Conservation (phyloP, 2,113 vertebrate species). For the Myotis lucifugus region DNA sequence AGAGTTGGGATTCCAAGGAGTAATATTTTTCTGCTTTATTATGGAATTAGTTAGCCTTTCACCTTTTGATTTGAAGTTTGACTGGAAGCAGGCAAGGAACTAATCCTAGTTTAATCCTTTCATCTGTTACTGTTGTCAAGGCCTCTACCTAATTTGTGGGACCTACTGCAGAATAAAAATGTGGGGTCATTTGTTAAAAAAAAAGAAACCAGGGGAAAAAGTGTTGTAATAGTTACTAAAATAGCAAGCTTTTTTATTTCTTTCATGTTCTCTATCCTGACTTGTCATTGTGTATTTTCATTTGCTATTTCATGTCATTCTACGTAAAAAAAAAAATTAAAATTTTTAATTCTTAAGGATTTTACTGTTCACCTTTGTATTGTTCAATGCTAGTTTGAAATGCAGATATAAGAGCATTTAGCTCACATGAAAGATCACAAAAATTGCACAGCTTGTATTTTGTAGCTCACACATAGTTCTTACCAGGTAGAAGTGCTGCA, state of each 20-base stretch:
- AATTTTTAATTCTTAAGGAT: not conserved
- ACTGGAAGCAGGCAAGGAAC: not conserved
- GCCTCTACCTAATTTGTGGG: not conserved
- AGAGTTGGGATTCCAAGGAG: not conserved
- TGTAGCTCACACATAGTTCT: not conserved
- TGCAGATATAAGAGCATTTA: not conserved
- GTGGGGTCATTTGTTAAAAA: not conserved
- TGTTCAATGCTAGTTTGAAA: not conserved
- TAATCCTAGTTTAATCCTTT: not conserved
- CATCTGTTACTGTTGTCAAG: not conserved
- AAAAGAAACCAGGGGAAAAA: not conserved
- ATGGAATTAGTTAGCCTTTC: constrained; percentile 14
- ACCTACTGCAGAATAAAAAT: not conserved
- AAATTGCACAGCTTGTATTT: not conserved
- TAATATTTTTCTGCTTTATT: not conserved
- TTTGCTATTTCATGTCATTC: constrained; percentile 21
- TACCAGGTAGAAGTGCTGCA: not conserved
- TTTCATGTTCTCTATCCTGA: not conserved
- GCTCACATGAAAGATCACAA: not conserved
- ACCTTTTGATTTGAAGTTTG: not conserved
- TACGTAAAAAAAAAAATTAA: not conserved
- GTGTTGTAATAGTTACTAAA: not conserved
- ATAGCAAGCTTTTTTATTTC: not conserved
- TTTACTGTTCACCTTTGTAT: not conserved
- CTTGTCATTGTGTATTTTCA: not conserved